Conservation (phyloP, 1,140 invertebrate genomes). For the Bombyx mandarina region DNA sequence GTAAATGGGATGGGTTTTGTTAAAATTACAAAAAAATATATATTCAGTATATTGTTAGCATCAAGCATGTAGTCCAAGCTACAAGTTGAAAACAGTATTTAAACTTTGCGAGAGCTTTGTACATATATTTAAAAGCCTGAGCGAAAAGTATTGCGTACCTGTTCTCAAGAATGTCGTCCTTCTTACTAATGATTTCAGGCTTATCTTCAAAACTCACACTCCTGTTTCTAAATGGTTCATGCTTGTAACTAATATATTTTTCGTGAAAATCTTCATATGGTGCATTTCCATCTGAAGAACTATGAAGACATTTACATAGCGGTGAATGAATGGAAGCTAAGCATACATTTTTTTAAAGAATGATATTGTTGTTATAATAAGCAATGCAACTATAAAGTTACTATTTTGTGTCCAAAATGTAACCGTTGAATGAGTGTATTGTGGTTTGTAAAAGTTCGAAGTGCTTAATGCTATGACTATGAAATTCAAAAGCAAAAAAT, state of each 20-base stretch:
- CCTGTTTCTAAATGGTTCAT: conserved; percentile 79
- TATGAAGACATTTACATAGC: conserved; percentile 61
- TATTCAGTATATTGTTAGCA: no score
- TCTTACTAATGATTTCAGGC: conserved; percentile 45
- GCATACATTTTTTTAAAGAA: conserved; percentile 19
- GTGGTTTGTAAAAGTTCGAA: background rate
- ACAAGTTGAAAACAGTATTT: no score
- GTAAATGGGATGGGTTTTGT: no score
- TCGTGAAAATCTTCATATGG: conserved; percentile 83
- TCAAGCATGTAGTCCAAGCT: no score
- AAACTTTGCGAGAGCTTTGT: no score
- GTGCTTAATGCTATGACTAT: background rate
- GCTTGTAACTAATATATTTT: conserved; percentile 79
- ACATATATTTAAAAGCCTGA: no score
- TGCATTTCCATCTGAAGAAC: conserved; percentile 68
- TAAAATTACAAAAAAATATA: no score
- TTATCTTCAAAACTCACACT: conserved; percentile 79
- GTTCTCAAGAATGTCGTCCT: conserved; percentile 38
- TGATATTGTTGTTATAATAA: background rate
- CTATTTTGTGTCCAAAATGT: conserved; percentile 7
- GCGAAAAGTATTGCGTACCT: conserved; percentile 32
- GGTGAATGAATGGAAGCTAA: conserved; percentile 46
- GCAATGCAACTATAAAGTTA: conserved; percentile 7
- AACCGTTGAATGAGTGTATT: conserved; percentile 10
- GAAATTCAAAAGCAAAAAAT: no score